phyloP scores from a whole-genome alignment of 2,113 vertebrate genomes.

The Guaruba guarouba region DNA sequence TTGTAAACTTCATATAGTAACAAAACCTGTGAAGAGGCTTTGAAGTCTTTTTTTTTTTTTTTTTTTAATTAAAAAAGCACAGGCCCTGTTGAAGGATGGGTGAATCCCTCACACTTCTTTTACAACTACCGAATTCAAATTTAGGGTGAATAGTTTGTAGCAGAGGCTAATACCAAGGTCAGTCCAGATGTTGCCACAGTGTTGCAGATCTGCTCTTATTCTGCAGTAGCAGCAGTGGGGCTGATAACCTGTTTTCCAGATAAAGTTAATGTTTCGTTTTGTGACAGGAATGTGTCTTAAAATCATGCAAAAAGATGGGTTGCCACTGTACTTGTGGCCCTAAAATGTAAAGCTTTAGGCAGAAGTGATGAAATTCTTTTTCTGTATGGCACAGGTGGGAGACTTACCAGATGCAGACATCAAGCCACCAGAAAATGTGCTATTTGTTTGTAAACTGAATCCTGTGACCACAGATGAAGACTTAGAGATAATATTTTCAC shows the following conservation, averaged over 20 bases:
- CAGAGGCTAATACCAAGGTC: not conserved
- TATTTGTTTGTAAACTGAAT: constrained; percentile 98
- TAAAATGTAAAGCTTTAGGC: not conserved
- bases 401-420: constrained; percentile 94
- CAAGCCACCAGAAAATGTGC: constrained; percentile 92
- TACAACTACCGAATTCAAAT: not conserved
- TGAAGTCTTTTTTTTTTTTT: not conserved
- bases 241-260: not conserved
- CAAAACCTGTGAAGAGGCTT: not conserved
- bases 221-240: not conserved
- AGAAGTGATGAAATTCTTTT: not conserved
- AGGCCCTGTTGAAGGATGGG: not conserved
- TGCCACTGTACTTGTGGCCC: not conserved
- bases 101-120: not conserved
- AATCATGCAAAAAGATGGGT: not conserved
- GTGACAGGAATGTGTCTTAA: not conserved
- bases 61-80: not conserved
- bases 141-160: not conserved
- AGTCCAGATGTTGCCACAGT: not conserved
- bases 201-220: not conserved
- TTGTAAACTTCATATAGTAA: not conserved
- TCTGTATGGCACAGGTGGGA: constrained; percentile 81
- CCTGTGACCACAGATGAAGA: constrained; percentile 97
- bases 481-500: constrained; percentile 96
- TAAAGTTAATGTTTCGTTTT: not conserved